Base-by-base conservation (phyloP, 1,140 invertebrate genomes). In the Dryas iulia region DNA sequence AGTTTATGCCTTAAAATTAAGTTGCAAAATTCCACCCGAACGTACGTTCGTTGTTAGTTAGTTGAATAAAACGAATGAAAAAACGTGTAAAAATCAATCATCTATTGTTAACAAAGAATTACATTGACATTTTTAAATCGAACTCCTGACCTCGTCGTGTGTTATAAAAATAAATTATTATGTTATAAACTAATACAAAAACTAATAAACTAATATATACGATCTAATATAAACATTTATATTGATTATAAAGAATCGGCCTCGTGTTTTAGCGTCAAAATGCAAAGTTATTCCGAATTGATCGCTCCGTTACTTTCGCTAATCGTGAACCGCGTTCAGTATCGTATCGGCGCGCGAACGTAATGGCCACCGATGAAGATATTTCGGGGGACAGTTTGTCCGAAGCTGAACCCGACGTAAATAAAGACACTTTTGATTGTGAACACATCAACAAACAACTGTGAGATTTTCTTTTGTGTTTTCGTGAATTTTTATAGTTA, bases 231-330 rank as follows among this genome's bases (percentile, higher is more conserved):
- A 59, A 59, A 59, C 33, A 14, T 59, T 59, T 58, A 58, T 11
- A 18, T 58, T 14, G 28, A 3, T 21, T 47, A 47, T 47, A 47
- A 21, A 14, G 10, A 47, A 47, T 47, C 21, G 39, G 39, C 39
- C 39, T 21, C 39, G 39, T 18, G 8, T 47, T 21, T 47, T 7
- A 47, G 21, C 39, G 7, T 47, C 3, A 47, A 47, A 68, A 69
- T 65, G 61, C 54, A 71, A 61, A 66, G 59, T 69, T 68, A 64
- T 65, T 59, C 65, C 4, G 26, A 63, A 69, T 62, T 63, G 31
- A 64, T 72, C 61, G 57, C 52, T 39, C 54, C 30, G 59, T 54
- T 54, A 77, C 76, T 77, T 77, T 77, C 76, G 76, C 76, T 56
- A 39, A 69, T 66, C 54, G 62, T 23, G 56, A 47, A 54, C 58